Percentiles rank a stretch among this genome's conserved stretches.
Evolutionary conservation across 2,113 vertebrate species (phyloP).

Genomic region (Corydoras maculifer): DNA sequence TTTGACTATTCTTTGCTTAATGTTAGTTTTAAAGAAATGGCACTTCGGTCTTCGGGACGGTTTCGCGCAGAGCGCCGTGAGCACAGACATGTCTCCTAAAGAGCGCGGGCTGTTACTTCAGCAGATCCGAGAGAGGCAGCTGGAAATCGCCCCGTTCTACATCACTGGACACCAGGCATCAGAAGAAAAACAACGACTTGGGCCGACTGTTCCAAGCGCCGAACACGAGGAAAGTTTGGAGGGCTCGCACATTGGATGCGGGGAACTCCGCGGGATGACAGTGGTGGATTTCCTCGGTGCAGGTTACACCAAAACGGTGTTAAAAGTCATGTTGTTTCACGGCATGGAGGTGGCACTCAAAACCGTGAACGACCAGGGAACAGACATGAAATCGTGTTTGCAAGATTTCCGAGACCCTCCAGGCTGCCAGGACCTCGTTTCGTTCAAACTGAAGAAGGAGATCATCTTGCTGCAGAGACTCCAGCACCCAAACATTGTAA

Average conservation of each 20-base stretch:
- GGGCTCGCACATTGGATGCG: conserved; percentile 57
- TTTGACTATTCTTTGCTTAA: conserved; percentile 60
- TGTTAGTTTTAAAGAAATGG: conserved; percentile 60
- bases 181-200: neutral
- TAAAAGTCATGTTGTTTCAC: conserved; percentile 53
- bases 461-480: conserved; percentile 71
- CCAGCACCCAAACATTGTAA: conserved; percentile 72
- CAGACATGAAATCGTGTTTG: conserved; percentile 75
- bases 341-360: conserved; percentile 62
- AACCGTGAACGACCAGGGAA: conserved; percentile 71
- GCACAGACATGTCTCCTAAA: conserved; percentile 40
- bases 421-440: conserved; percentile 71
- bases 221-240: neutral
- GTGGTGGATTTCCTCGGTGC: conserved; percentile 63
- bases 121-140: conserved; percentile 58
- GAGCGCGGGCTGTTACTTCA: conserved; percentile 50
- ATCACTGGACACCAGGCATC: conserved; percentile 10
- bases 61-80: conserved; percentile 39
- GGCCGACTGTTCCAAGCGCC: neutral
- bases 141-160: conserved; percentile 61
- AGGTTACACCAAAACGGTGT: conserved; percentile 70
- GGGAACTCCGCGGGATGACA: conserved; percentile 57
- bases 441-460: conserved; percentile 79
- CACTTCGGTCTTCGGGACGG: conserved; percentile 51
- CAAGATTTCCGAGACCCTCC: conserved; percentile 61